Evolutionary conservation across 2,797 vertebrate species (phyloP).

Genomic region (Orientallactaga sibirica): DNA sequence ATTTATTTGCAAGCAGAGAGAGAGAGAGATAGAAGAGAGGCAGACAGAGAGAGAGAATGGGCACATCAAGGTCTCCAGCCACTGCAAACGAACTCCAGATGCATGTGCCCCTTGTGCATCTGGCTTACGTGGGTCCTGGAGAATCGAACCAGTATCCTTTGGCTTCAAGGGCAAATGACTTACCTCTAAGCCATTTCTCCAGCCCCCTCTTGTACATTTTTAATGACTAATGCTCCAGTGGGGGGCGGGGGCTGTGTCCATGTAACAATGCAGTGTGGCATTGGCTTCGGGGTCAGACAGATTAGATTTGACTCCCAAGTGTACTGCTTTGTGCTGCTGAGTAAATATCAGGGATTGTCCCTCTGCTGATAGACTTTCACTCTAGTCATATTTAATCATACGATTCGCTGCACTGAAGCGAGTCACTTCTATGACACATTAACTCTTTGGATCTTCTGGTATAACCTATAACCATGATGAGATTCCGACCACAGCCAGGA

Average conservation of each 20-base stretch:
- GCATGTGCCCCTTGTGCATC: no score
- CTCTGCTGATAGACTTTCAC: background rate
- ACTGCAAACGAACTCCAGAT: no score
- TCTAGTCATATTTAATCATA: background rate
- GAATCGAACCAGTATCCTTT: no score
- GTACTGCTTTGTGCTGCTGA: background rate
- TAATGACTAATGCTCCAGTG: background rate
- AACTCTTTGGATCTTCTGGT: background rate
- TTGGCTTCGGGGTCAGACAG: background rate
- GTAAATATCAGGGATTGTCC: background rate
- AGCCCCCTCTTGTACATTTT: background rate
- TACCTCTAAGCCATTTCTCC: no score
- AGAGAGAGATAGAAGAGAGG: no score
- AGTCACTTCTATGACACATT: background rate
- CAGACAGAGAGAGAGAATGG: no score
- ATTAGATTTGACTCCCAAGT: background rate
- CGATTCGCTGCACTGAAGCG: accelerated
- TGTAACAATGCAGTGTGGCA: background rate
- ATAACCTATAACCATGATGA: background rate
- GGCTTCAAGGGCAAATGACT: no score
- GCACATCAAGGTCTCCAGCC: no score
- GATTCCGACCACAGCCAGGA: background rate
- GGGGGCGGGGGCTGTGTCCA: background rate
- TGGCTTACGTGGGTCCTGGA: no score
- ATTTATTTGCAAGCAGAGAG: no score